Evolutionary conservation across 1,140 invertebrate genomes (phyloP), one percentile per base, ranked within the genome.

Genomic region (Euura lappo): DNA sequence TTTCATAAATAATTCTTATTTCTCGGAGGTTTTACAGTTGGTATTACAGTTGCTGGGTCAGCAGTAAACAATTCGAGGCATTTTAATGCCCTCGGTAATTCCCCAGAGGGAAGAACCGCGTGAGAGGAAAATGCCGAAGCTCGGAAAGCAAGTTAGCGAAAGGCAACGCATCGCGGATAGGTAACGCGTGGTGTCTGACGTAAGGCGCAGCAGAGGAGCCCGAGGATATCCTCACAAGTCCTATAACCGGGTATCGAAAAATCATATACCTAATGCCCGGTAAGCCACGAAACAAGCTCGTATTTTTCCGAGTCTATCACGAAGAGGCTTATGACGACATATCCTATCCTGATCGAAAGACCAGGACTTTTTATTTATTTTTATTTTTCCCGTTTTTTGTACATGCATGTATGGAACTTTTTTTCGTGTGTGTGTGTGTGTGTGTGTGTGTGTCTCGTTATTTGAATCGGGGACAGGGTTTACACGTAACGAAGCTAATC

Each of bases 51-150:
- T 28, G 28, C 28, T 28, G 28, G 28, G 28, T 28, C 2, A 51
- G 47, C 47, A 51, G 47, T 51, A 51, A 51, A 51, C 47, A 51
- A 51, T 51, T 51, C 47, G 47, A 51, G 47, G 47, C 47, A 51
- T 51, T 51, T 51, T 51, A 51, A 51, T 51, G 47, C 47, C 7
- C 7, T n/a, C 47, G 1, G 28, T 28, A 0, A 28, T 28, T 28
- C 28, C 28, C 28, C 28, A 28, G 28, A 28, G 28, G 28, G 28
- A 28, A 28, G 28, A 28, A 28, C 28, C 28, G 28, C 28, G 28
- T 28, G 28, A 28, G 28, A 28, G 28, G 28, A 28, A 28, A 28
- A 28, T 28, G 28, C 28, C 28, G 28, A 28, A 28, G 28, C 28
- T 28, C 28, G 28, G 28, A 28, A 28, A 28, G 28, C 28, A 28